Percentiles rank a stretch among this genome's conserved stretches.
These are phyloP conservation scores for Pogonognathellus flavescens DNA, from an alignment of 1,140 invertebrate species.

Conservation along the genomic window DNA sequence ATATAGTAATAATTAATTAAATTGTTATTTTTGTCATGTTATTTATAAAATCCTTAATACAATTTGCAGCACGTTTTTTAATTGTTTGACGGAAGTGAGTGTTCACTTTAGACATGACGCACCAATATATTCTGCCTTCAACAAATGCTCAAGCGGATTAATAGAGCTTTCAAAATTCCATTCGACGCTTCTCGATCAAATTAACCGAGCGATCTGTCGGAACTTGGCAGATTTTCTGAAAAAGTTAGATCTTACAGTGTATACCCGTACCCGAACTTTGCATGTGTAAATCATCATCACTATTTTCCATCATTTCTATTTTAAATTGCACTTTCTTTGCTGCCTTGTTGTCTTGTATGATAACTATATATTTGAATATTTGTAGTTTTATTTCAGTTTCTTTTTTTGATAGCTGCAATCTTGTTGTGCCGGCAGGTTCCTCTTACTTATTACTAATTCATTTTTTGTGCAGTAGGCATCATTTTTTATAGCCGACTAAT, in stretches of 20 bases:
- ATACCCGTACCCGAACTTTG: slow-evolving; percentile 44
- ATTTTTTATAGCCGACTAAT: neutral
- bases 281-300: slow-evolving; percentile 30
- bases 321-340: slow-evolving; percentile 1
- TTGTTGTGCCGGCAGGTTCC: too few species aligned
- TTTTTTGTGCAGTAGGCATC: neutral
- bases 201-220: slow-evolving; percentile 87
- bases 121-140: slow-evolving; percentile 77
- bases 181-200: slow-evolving; percentile 89
- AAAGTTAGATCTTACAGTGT: slow-evolving; percentile 75
- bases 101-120: slow-evolving; percentile 82
- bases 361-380: too few species aligned
- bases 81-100: slow-evolving; percentile 86
- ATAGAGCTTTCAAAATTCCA: slow-evolving; percentile 94
- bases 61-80: slow-evolving; percentile 81
- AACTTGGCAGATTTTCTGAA: slow-evolving; percentile 90
- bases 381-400: too few species aligned
- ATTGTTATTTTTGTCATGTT: slow-evolving; percentile 65
- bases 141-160: slow-evolving; percentile 81
- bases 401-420: too few species aligned
- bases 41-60: slow-evolving; percentile 58
- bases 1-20: slow-evolving; percentile 8
- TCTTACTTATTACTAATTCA: neutral
- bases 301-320: slow-evolving; percentile 2
- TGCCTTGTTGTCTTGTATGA: neutral